These are phyloP conservation scores for Meganola albula DNA, from an alignment of 2,888 invertebrate species.

Conservation along the genomic window DNA sequence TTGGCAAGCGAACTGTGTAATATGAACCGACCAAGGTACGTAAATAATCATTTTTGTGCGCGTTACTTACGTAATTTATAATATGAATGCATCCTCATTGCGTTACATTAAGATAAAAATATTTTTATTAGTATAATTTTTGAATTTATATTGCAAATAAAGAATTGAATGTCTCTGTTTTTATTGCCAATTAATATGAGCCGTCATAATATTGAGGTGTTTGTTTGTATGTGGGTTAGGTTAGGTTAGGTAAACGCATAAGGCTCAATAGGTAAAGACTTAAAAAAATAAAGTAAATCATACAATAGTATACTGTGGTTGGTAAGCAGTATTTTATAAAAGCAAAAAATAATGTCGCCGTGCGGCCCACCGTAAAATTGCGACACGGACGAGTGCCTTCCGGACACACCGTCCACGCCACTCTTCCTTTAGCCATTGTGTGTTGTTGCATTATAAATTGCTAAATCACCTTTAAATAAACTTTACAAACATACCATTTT, in stretches of 20 bases:
- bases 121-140: too few species aligned
- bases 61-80: neutral
- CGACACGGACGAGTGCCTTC: constrained; percentile 47
- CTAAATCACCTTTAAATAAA: constrained; percentile 25
- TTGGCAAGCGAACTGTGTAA: neutral
- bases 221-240: too few species aligned
- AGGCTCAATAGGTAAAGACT: constrained; percentile 9
- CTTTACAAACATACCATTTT: constrained; percentile 18
- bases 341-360: constrained; percentile 46
- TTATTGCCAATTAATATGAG: too few species aligned
- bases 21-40: neutral
- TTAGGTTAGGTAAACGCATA: too few species aligned
- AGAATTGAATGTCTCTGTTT: too few species aligned
- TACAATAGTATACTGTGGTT: too few species aligned
- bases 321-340: constrained; percentile 27
- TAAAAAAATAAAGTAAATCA: constrained; percentile 28
- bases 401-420: constrained; percentile 42
- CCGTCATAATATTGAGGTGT: too few species aligned
- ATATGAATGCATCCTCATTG: too few species aligned
- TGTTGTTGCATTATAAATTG: constrained; percentile 42
- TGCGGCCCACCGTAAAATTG: constrained; percentile 57
- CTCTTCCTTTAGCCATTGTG: constrained; percentile 53
- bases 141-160: too few species aligned
- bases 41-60: neutral
- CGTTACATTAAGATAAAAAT: too few species aligned